Evolutionary conservation across 2,797 vertebrate genomes (phyloP), one percentile per base, ranked within the genome.

Genomic region (Micropoecilia bifurca): DNA sequence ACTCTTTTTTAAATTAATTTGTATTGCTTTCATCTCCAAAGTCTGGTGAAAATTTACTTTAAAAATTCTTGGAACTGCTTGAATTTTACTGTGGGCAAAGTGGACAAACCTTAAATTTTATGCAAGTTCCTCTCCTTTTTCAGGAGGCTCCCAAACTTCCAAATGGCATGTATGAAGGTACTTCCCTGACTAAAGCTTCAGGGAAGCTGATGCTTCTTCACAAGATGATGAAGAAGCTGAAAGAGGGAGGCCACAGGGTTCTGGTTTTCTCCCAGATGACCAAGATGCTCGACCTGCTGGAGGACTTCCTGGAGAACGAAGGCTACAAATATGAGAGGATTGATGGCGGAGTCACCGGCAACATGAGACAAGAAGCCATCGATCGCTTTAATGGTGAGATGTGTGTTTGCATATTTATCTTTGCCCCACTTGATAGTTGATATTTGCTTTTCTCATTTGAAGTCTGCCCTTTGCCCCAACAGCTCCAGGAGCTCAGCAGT

Each of bases 181-280:
- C 95, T 50, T 95, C 98, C 48, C 96, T 99, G 73, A 99, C 98
- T 83, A 96, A 98, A 92, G 94, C 98, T 45, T 97, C 98, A 81
- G 99, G 99, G 79, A 99, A 99, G 87, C 91, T 99, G 75, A 83
- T 96, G 92, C 95, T 99, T 87, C 95, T 99, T 28, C 97, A 96
- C 89, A 99, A 99, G 93, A 99, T 99, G 99, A 96, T 99, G 88
- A 97, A 95, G 91, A 99, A 97, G 88, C 95, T 99, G 72, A 99
- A 99, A 87, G 97, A 98, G 39, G 98, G 97, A 16, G 99, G 99
- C 22, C 98, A 99, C 93, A 96, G 98, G 48, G 98, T 99, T 61
- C 97, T 99, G 33, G 98, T 99, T 90, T 99, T 99, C 93, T 99
- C 99, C 74, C 99, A 99, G 96, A 99, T 99, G 99, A 99, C 99